Evolutionary conservation across 1,140 invertebrate species (phyloP), one percentile per base, ranked within the genome.

Genomic region (Oryzaephilus surinamensis): DNA sequence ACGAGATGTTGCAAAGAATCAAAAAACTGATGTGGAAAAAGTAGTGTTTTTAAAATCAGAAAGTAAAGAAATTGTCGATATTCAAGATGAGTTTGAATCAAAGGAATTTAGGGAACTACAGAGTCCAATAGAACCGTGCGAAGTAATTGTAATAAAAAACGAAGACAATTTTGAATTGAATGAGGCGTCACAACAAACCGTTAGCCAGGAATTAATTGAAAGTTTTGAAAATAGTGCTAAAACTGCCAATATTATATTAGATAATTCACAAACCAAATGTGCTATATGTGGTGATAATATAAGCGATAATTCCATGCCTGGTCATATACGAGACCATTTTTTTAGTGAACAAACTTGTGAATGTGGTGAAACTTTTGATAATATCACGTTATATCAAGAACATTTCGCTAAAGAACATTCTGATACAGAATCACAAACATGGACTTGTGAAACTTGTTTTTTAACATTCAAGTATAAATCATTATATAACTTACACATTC

Each of bases 311-410:
- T 4, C 21, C 11, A 14, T 35, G 16, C 14, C 18, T n/a, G 30
- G 30, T 20, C 36, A 38, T 29, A 26, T 38, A 18, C 36, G 13
- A 31, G 28, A 38, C 19, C 36, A 38, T 13, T 21, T 31, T 12
- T 6, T 6, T 12, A 18, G 14, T 17, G 21, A 18, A 10, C 36
- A 38, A 16, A 31, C 10, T 31, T 38, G 36, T 23, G 19, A 14
- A 14, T 38, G 36, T 31, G 17, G 16, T 20, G 8, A 20, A 31
- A 21, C 24, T 15, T 38, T 38, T 13, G 30, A 14, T 14, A 31
- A 38, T 21, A 19, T 38, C 23, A 13, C 14, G 2, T 26, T 30
- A 31, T 38, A 38, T 13, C 29, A 38, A 21, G 11, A 20, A 13
- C 32, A 35, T 20, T 6, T 23, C 3, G 5, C 27, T 15, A 18